These are phyloP conservation scores for Teleiodes luculella DNA, from an alignment of 2,888 invertebrate species.

Conservation along the genomic window DNA sequence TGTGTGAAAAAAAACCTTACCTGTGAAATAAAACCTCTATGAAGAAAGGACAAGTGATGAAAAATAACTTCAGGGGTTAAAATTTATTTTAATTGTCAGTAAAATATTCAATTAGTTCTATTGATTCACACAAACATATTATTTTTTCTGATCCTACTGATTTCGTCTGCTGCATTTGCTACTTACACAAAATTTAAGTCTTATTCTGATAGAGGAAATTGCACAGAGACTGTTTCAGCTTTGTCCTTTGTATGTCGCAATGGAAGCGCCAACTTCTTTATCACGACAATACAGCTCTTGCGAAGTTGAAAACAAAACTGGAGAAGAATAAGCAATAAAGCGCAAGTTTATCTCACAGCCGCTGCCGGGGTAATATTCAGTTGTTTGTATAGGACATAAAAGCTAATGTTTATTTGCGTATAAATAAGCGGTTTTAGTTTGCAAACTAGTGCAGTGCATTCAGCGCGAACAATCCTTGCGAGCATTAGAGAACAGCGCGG, in stretches of 20 bases:
- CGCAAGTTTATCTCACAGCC: neutral
- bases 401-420: slow-evolving; percentile 13
- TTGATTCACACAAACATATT: too few species aligned
- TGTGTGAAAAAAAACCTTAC: too few species aligned
- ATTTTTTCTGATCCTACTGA: too few species aligned
- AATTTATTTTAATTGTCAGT: too few species aligned
- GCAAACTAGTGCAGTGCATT: slow-evolving; percentile 9
- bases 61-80: too few species aligned
- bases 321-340: neutral
- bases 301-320: neutral
- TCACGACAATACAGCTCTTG: neutral
- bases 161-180: too few species aligned
- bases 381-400: slow-evolving; percentile 10
- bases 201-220: too few species aligned
- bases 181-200: too few species aligned
- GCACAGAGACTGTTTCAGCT: neutral
- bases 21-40: too few species aligned
- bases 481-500: neutral
- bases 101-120: too few species aligned
- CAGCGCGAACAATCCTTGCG: slow-evolving; percentile 12
- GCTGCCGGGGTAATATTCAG: neutral
- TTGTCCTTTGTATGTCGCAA: neutral
- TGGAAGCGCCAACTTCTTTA: neutral
- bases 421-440: slow-evolving; percentile 9
- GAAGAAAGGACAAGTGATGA: too few species aligned